Conservation (phyloP, 2,113 vertebrate genomes). For the Paradisaea rubra region DNA sequence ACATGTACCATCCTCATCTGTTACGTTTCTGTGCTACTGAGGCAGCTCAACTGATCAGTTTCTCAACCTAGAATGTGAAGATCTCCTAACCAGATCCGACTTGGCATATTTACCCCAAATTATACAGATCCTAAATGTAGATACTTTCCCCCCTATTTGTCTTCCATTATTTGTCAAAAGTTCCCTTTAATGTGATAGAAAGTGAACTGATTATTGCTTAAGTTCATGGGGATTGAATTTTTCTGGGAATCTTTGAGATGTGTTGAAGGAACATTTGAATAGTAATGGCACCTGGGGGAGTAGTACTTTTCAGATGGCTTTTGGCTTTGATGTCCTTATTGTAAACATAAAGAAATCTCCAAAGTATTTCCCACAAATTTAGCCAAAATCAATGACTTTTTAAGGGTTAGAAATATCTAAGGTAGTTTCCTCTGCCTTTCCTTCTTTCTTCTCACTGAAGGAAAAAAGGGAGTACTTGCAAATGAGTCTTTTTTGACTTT, state of each 20-base stretch:
- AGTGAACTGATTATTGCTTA: not conserved
- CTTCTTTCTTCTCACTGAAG: not conserved
- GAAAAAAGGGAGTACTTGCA: not conserved
- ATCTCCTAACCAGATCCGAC: not conserved
- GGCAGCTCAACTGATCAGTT: not conserved
- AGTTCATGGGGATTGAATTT: not conserved
- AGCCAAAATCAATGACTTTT: not conserved
- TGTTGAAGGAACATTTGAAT: not conserved
- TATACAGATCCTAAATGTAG: not conserved
- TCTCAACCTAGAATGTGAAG: not conserved
- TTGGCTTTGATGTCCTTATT: not conserved
- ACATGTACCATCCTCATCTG: not conserved
- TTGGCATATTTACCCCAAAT: not conserved
- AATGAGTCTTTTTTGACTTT: not conserved
- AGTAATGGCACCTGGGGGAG: not conserved
- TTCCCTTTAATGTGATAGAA: not conserved
- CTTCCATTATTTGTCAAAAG: not conserved
- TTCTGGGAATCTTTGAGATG: not conserved
- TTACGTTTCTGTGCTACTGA: not conserved
- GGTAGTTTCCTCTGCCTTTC: not conserved
- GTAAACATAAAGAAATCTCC: not conserved
- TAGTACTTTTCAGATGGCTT: not conserved
- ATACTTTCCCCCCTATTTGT: not conserved
- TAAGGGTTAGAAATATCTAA: not conserved
- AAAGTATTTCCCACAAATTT: not conserved